Percentiles rank a stretch among this genome's conserved stretches.
Evolutionary conservation across 2,888 invertebrate species (phyloP).

Genomic region (Epicampocera succincta): DNA sequence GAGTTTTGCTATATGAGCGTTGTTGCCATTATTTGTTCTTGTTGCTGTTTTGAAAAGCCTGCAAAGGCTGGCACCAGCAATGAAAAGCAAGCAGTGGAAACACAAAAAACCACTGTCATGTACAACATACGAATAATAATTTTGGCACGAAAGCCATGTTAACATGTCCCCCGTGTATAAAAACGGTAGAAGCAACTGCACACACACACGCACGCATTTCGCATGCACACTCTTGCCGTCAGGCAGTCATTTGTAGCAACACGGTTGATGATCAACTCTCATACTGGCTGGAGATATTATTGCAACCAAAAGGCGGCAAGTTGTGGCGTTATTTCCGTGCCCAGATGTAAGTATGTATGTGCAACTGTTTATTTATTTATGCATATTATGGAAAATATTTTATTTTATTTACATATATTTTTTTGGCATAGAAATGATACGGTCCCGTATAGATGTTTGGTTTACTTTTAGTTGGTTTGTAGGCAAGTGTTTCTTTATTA

Average conservation of each 20-base stretch:
- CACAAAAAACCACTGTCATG: conserved; percentile 73
- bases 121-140: conserved; percentile 79
- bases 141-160: conserved; percentile 81
- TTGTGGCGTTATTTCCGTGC: conserved; percentile 69
- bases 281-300: conserved; percentile 46
- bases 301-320: conserved; percentile 66
- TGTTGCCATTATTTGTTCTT: conserved; percentile 4
- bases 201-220: conserved; percentile 16
- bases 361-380: conserved; percentile 5
- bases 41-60: neutral
- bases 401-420: conserved; percentile 8
- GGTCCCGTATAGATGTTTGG: conserved; percentile 41
- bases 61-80: conserved; percentile 32
- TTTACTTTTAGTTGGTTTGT: conserved; percentile 31
- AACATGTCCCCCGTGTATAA: conserved; percentile 79
- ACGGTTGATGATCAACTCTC: conserved; percentile 54
- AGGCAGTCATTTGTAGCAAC: conserved; percentile 59
- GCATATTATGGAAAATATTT: conserved; percentile 55
- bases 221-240: no score
- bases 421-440: conserved; percentile 33
- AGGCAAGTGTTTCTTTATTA: conserved; percentile 51
- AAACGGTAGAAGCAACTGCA: conserved; percentile 45
- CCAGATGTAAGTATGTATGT: conserved; percentile 41
- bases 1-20: conserved; percentile 18
- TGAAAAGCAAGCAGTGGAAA: conserved; percentile 48